Percentiles rank a stretch among this genome's conserved stretches.
Conservation (phyloP, 2,888 invertebrate genomes). For the Morinoia aosen region DNA sequence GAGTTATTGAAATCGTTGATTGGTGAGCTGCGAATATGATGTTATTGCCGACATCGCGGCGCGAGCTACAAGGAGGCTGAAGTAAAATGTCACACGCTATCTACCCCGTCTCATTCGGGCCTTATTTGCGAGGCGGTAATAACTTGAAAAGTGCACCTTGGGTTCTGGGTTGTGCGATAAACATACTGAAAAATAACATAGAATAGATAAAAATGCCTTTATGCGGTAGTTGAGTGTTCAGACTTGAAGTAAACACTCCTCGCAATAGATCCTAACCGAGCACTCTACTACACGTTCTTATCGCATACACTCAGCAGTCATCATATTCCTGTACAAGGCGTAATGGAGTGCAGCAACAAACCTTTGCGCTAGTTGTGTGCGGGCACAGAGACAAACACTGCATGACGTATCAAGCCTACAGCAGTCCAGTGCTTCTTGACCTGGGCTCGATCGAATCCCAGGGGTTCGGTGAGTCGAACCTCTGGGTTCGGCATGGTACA, state of each 20-base stretch:
- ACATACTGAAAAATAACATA: neutral
- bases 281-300: neutral
- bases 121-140: neutral
- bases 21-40: slow-evolving; percentile 20
- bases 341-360: neutral
- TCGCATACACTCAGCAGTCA: neutral
- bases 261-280: neutral
- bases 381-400: neutral
- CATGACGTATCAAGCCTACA: neutral
- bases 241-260: neutral
- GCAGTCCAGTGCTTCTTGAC: too few species aligned
- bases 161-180: neutral
- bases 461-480: too few species aligned
- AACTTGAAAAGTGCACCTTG: neutral
- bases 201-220: neutral
- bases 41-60: slow-evolving; percentile 32
- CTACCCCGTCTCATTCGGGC: neutral
- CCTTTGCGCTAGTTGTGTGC: neutral
- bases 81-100: neutral
- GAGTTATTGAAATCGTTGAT: slow-evolving; percentile 37
- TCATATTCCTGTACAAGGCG: neutral
- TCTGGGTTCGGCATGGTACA: too few species aligned
- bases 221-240: neutral
- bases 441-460: too few species aligned
- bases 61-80: neutral